Evolutionary conservation across 2,888 invertebrate genomes (phyloP), one percentile per base, ranked within the genome.

Genomic region (Sisyra nigra): DNA sequence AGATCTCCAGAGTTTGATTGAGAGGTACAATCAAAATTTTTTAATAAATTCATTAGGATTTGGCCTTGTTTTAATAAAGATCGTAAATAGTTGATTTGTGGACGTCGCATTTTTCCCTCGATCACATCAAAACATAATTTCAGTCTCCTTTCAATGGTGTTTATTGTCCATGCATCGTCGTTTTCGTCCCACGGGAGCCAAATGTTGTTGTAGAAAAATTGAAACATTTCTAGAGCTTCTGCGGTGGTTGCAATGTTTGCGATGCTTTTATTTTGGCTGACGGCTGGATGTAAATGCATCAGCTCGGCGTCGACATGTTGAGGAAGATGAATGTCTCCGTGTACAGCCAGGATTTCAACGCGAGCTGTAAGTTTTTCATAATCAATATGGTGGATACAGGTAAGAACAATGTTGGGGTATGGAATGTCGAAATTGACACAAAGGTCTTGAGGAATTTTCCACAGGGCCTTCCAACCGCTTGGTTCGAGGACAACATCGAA

Each of bases 141-240:
- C 5, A 24, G 24, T 24, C 24, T 24, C 24, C 3, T 24, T 24
- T 24, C 7, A 24, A 24, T 24, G 3, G 24, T 24, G 7, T 24
- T 24, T 24, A 24, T 5, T 5, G 24, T 24, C 24, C 24, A 24
- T 2, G 72, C 65, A 49, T 76, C 76, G 24, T 24, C 24, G 43
- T 79, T 77, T 35, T 68, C 62, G 48, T 80, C 79, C 80, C 80
- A 80, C 1, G 79, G 77, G 74, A 76, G 74, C 69, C 77, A 75
- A 32, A 80, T 59, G 48, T 77, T 66, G 30, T 67, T 68, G 52
- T 75, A 78, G 53, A 75, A 80, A 49, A 79, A 79, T 51, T 79
- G 66, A 48, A 76, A 57, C 49, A 76, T 63, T 58, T 80, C 79
- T 47, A 80, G 67, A 48, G 72, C 71, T 50, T 72, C 72, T 0